Evolutionary conservation across 2,888 invertebrate genomes (phyloP), one percentile per base, ranked within the genome.

Genomic region (Pelosia muscerda): DNA sequence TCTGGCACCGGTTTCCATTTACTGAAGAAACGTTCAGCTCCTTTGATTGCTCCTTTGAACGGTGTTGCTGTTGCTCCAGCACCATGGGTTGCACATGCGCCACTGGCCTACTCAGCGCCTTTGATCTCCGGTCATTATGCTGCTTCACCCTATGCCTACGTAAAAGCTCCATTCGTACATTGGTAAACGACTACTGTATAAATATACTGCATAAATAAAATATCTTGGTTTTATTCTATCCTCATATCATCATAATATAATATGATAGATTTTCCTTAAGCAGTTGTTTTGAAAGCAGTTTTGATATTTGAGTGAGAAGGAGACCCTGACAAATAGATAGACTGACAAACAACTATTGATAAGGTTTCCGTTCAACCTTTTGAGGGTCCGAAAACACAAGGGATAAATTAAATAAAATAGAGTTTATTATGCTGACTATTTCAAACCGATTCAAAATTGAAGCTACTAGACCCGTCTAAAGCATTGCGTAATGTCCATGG

Each of bases 1-100:
- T 84, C 83, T 13, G 65, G 64, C 15, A 68, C 73, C 13, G 83
- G 81, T 25, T 80, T 83, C 67, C 91, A 90, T 76, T 68, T 86
- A 49, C 82, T 90, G 73, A 90, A 85, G 86, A 94, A 91, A 78
- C 91, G 90, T 63, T 92, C 92, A 8, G 87, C 85, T 60, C 76
- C 85, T 15, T 76, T 85, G 65, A 54, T 79, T 67, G 82, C 79
- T 0, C 75, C 76, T 11, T 15, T 63, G 34, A 56, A 34, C 23
- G 57, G 11, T 34, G 3, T 49, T 19, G 64, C 31, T 8, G 19
- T 55, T 38, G 74, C 87, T 58, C 56, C 28, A 57, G 57, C 55
- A 15, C 63, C 31, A 22, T 79, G 86, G 1, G 57, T 82, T 54
- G 38, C 60, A 1, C 54, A 57, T 25, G 23, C 66, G 0, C 68